phyloP scores from a whole-genome alignment of 2,797 vertebrate species.

The Phataginus tricuspis region DNA sequence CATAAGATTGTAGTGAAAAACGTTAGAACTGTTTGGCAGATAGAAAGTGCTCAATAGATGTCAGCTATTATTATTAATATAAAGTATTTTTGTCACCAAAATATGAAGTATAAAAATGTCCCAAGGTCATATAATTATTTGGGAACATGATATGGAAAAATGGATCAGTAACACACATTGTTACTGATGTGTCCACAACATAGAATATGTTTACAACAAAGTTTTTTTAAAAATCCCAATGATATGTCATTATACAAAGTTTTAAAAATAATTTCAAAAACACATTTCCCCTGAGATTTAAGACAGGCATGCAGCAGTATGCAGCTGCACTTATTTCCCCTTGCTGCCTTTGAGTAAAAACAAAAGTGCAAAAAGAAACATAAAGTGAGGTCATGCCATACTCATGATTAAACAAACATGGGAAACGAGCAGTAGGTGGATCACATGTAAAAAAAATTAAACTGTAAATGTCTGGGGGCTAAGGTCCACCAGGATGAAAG shows the following conservation, averaged over 20 bases:
- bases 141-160: neutral
- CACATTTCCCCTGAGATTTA: neutral
- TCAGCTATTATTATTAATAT: neutral
- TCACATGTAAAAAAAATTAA: neutral
- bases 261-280: constrained; percentile 21
- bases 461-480: neutral
- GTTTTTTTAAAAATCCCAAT: neutral
- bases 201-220: neutral
- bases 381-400: neutral
- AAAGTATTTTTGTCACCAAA: neutral
- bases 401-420: neutral
- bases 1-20: neutral
- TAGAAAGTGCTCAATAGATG: neutral
- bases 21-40: neutral
- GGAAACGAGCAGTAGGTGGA: constrained; percentile 6
- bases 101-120: neutral
- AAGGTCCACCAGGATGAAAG: neutral
- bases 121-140: neutral
- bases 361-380: neutral
- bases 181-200: no score
- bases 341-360: neutral
- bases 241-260: neutral
- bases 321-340: no score
- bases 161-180: neutral
- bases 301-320: neutral